phyloP scores from a whole-genome alignment of 2,797 vertebrate genomes.

The Tarsius wallacei region DNA sequence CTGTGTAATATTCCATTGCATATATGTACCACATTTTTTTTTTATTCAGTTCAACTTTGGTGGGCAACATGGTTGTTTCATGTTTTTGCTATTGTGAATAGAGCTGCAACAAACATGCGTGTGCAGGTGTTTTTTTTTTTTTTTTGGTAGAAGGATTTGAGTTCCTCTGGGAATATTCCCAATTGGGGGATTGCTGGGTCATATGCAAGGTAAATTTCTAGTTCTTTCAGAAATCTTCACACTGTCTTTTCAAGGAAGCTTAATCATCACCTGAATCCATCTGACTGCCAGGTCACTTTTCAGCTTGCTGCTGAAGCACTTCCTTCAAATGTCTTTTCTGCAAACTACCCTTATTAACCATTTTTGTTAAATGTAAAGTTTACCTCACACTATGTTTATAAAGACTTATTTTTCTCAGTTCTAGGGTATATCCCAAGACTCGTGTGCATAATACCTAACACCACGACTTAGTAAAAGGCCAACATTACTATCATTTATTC shows the following conservation, averaged over 20 bases:
- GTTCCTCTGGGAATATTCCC: too few species aligned
- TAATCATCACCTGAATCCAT: not conserved
- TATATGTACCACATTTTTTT: too few species aligned
- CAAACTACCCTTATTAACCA: not conserved
- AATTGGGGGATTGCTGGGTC: too few species aligned
- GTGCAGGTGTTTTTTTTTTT: too few species aligned
- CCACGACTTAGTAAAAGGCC: not conserved
- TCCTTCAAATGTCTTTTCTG: not conserved
- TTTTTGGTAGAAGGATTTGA: too few species aligned
- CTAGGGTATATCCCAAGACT: not conserved
- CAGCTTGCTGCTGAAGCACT: not conserved
- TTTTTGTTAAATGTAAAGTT: not conserved
- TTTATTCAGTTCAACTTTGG: too few species aligned
- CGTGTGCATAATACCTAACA: not conserved
- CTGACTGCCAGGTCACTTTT: not conserved
- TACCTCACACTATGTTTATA: not conserved
- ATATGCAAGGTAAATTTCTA: too few species aligned
- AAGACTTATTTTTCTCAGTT: not conserved
- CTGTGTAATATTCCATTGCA: too few species aligned
- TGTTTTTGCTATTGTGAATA: too few species aligned
- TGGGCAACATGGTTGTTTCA: too few species aligned
- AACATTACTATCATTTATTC: not conserved
- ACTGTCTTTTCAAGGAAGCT: not conserved
- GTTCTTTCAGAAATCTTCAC: too few species aligned
- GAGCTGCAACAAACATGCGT: too few species aligned